Evolutionary conservation across 2,113 vertebrate genomes (phyloP), one percentile per base, ranked within the genome.

Genomic region (Alethe diademata): DNA sequence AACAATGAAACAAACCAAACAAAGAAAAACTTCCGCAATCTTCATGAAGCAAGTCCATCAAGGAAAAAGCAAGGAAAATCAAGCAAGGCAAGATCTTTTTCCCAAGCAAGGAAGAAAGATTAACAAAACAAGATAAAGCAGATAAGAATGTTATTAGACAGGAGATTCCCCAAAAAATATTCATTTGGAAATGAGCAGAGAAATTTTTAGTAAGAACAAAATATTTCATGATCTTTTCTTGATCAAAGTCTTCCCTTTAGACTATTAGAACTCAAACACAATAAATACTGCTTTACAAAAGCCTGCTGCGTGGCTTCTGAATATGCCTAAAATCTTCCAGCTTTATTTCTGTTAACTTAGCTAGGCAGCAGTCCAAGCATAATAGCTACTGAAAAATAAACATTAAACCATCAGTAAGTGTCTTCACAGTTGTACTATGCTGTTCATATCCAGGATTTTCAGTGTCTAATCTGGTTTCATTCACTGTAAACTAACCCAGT

Each of bases 371-470:
- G 50, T 76, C 94, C 95, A 96, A 95, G 70, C 50, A 76, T 43
- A 96, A 95, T 58, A 97, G 84, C 93, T 95, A 88, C 87, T 90
- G 91, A 97, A 96, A 95, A 95, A 95, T 85, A 95, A 96, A 95
- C 47, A 90, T 85, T 79, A 94, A 92, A 23, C 58, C 81, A 85
- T 65, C 90, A 90, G 62, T 85, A 87, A 96, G 40, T 50, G 42
- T 87, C 89, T 91, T 80, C 94, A 90, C 67, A 92, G 83, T 76
- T 79, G 74, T 69, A 79, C 73, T 70, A 45, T 75, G 74, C 43
- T 95, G 87, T 73, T 95, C 93, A 66, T 58, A 90, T 78, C 50
- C 91, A 95, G 81, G 45, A 92, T 91, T 91, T 69, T 85, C 78
- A 91, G 74, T 61, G 31, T 66, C 58, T 88, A 95, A 95, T 95